These are phyloP conservation scores for Pseudorhombus dupliciocellatus DNA, from an alignment of 2,113 vertebrate species.

Conservation along the genomic window DNA sequence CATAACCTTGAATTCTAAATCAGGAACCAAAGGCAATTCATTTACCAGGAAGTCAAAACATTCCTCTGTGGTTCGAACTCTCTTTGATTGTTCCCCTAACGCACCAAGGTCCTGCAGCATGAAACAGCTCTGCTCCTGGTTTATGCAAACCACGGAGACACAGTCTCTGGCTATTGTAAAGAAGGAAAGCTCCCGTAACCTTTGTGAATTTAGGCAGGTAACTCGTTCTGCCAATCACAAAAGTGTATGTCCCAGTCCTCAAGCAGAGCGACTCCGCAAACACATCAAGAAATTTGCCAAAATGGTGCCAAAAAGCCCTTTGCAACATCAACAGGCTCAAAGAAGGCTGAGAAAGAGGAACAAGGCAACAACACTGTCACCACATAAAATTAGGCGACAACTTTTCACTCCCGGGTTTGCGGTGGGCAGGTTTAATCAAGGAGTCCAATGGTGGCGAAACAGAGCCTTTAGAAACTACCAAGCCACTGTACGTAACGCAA, in stretches of 20 bases:
- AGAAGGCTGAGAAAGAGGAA: conserved; percentile 79
- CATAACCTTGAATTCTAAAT: conserved; percentile 46
- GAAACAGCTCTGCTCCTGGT: conserved; percentile 92
- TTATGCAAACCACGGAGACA: conserved; percentile 99
- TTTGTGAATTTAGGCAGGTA: conserved; percentile 87
- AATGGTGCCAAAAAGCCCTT: conserved; percentile 89
- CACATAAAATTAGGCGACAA: conserved; percentile 76
- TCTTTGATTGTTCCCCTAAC: conserved; percentile 85
- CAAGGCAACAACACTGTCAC: conserved; percentile 34
- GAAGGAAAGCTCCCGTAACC: conserved; percentile 90
- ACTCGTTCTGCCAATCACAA: conserved; percentile 81
- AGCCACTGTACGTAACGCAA: conserved; percentile 67
- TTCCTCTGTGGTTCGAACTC: conserved; percentile 88
- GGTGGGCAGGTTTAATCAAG: not conserved
- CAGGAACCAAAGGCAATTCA: conserved; percentile 44
- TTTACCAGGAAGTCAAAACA: conserved; percentile 67
- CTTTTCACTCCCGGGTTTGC: conserved; percentile 65
- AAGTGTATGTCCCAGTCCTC: conserved; percentile 84
- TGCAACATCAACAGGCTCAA: conserved; percentile 82
- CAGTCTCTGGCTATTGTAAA: conserved; percentile 92
- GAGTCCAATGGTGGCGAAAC: conserved; percentile 20
- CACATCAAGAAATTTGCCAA: conserved; percentile 96
- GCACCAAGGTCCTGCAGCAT: conserved; percentile 86
- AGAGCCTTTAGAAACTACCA: conserved; percentile 57
- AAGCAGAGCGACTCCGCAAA: conserved; percentile 86